Conservation (phyloP, 2,888 invertebrate species). For the Xestobium rufovillosum region DNA sequence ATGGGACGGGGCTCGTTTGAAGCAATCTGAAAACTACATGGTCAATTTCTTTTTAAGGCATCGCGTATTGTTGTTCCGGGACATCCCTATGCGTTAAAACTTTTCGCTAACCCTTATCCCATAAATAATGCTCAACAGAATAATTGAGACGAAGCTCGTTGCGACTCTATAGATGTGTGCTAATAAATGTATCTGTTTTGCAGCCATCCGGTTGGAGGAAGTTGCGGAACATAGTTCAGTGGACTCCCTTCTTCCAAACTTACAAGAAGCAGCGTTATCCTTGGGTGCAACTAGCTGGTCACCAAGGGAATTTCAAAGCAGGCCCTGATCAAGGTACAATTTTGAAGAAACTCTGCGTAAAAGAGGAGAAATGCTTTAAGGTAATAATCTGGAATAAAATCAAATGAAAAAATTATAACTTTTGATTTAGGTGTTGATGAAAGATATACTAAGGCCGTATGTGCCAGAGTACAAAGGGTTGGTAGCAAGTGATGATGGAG, state of each 20-base stretch:
- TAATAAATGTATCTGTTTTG: conserved; percentile 37
- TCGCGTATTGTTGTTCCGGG: too few species aligned
- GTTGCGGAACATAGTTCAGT: conserved; percentile 87
- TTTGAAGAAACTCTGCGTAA: conserved; percentile 82
- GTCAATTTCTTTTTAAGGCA: too few species aligned
- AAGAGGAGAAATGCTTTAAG: conserved; percentile 85
- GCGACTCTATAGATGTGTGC: conserved; percentile 2
- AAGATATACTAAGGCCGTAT: conserved; percentile 78
- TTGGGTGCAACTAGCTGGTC: conserved; percentile 94
- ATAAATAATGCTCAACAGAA: too few species aligned
- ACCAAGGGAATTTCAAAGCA: conserved; percentile 92
- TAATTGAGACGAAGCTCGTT: too few species aligned
- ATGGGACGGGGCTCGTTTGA: too few species aligned
- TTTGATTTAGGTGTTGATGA: conserved; percentile 74
- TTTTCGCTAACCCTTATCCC: too few species aligned
- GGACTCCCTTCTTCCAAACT: conserved; percentile 95
- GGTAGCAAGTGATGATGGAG: conserved; percentile 69
- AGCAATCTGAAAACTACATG: too few species aligned
- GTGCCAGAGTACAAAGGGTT: conserved; percentile 92
- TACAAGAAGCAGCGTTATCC: conserved; percentile 94
- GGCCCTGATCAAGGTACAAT: conserved; percentile 92
- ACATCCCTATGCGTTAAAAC: too few species aligned
- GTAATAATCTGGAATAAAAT: conserved; percentile 22
- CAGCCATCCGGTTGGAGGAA: conserved; percentile 93
- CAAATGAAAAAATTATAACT: conserved; percentile 1